These are phyloP conservation scores for Callorhinus ursinus DNA, from an alignment of 2,113 vertebrate genomes.

Conservation along the genomic window DNA sequence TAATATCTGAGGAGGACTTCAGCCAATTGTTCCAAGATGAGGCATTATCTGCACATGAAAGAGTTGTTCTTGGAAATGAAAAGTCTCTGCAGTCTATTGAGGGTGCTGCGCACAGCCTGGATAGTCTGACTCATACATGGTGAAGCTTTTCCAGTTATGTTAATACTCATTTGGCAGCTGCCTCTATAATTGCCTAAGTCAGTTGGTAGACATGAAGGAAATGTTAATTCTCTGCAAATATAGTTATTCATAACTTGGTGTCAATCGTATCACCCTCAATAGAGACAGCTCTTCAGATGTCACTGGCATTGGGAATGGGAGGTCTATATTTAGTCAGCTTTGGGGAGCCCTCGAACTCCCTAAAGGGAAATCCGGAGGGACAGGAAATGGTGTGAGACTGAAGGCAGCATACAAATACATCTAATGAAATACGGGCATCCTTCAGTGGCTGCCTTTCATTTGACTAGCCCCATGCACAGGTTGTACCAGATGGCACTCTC, in stretches of 20 bases:
- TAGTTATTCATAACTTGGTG: slow-evolving; percentile 56
- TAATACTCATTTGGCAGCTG: slow-evolving; percentile 59
- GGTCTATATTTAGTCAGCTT: neutral
- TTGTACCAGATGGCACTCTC: slow-evolving; percentile 85
- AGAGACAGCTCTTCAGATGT: neutral
- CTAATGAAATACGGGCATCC: slow-evolving; percentile 76
- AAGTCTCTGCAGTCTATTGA: fast-evolving
- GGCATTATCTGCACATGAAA: slow-evolving; percentile 72
- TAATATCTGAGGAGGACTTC: slow-evolving; percentile 56
- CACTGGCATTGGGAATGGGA: neutral
- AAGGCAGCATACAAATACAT: slow-evolving; percentile 68
- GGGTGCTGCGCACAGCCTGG: slow-evolving; percentile 16
- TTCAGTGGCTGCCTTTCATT: slow-evolving; percentile 79
- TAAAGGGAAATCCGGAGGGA: slow-evolving; percentile 12
- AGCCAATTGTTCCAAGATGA: slow-evolving; percentile 5
- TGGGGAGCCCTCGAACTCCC: neutral
- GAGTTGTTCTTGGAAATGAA: slow-evolving; percentile 53
- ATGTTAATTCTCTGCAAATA: slow-evolving; percentile 13
- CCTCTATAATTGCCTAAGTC: slow-evolving; percentile 57
- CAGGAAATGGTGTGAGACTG: neutral
- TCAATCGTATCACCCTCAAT: neutral
- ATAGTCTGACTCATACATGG: slow-evolving; percentile 22
- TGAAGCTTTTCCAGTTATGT: slow-evolving; percentile 48
- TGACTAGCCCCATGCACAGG: slow-evolving; percentile 74
- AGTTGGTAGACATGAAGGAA: slow-evolving; percentile 41